Percentiles rank a stretch among this genome's conserved stretches.
Conservation (phyloP, 2,888 invertebrate species). For the Arenicola marina region DNA sequence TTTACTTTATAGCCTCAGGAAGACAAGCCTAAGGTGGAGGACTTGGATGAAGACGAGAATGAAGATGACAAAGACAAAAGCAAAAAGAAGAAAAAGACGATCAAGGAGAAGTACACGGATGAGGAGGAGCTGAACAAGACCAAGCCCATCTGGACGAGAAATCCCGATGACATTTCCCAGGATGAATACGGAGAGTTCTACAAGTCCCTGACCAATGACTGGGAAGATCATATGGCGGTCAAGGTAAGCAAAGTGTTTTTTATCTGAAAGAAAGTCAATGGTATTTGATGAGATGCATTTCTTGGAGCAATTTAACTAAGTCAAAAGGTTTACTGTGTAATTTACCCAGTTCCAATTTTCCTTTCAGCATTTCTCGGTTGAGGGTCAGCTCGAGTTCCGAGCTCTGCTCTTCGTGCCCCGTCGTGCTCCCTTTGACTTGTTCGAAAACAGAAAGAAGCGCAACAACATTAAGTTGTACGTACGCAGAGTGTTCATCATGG, state of each 20-base stretch:
- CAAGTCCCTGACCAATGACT: constrained; percentile 95
- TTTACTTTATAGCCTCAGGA: constrained; percentile 22
- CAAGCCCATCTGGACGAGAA: constrained; percentile 97
- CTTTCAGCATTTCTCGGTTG: constrained; percentile 62
- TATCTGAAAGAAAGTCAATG: too few relatives aligned
- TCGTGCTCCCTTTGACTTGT: constrained; percentile 94
- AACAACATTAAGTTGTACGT: constrained; percentile 99
- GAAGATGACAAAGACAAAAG: constrained; percentile 38
- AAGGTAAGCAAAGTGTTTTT: too few relatives aligned
- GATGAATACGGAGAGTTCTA: constrained; percentile 98
- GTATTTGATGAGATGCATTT: too few relatives aligned
- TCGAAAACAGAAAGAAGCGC: constrained; percentile 97
- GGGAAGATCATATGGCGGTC: constrained; percentile 96
- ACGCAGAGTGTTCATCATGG: constrained; percentile 98
- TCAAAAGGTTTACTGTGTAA: too few relatives aligned
- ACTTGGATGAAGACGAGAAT: constrained; percentile 35
- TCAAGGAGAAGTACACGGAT: constrained; percentile 95
- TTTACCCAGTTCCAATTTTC: neutral
- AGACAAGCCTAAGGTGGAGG: constrained; percentile 39
- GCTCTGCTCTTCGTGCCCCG: constrained; percentile 90
- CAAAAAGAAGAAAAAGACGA: constrained; percentile 94
- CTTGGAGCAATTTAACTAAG: too few relatives aligned
- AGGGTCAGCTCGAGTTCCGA: constrained; percentile 79
- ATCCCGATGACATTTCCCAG: constrained; percentile 93
- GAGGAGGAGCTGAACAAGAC: constrained; percentile 99